Evolutionary conservation across 2,888 invertebrate species (phyloP).

Genomic region (Noctua janthina): DNA sequence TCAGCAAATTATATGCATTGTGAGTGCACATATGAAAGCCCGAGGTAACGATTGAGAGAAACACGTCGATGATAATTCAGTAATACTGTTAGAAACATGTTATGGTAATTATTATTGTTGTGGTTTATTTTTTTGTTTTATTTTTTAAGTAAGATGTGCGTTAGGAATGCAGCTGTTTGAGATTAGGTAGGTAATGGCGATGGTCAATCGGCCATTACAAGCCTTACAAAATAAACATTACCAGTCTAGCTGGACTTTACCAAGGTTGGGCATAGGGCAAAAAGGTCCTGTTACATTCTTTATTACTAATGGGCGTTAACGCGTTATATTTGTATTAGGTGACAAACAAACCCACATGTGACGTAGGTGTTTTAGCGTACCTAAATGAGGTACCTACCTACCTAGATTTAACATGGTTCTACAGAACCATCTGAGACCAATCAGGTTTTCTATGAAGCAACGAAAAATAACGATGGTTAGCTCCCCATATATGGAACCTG

Average conservation of each 20-base stretch:
- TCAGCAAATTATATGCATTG: neutral
- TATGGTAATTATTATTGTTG: neutral
- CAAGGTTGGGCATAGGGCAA: neutral
- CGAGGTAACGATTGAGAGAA: neutral
- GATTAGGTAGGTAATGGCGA: too few relatives aligned
- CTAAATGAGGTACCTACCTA: too few relatives aligned
- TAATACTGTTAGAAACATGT: neutral
- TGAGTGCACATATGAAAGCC: neutral
- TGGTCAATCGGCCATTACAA: too few relatives aligned
- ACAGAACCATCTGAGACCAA: neutral
- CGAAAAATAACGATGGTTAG: neutral
- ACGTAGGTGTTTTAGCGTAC: neutral
- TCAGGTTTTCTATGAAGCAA: neutral
- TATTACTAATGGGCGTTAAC: neutral
- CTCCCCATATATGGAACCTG: neutral
- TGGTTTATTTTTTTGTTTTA: neutral
- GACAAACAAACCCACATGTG: slow-evolving; percentile 1
- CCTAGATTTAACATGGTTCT: neutral
- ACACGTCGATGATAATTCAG: neutral
- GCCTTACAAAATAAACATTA: neutral
- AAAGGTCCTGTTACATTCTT: neutral
- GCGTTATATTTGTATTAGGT: neutral
- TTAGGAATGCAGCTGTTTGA: too few relatives aligned
- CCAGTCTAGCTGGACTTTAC: neutral
- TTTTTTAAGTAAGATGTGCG: too few relatives aligned